Evolutionary conservation across 2,797 vertebrate species (phyloP).

Genomic region (Aeoliscus strigatus): DNA sequence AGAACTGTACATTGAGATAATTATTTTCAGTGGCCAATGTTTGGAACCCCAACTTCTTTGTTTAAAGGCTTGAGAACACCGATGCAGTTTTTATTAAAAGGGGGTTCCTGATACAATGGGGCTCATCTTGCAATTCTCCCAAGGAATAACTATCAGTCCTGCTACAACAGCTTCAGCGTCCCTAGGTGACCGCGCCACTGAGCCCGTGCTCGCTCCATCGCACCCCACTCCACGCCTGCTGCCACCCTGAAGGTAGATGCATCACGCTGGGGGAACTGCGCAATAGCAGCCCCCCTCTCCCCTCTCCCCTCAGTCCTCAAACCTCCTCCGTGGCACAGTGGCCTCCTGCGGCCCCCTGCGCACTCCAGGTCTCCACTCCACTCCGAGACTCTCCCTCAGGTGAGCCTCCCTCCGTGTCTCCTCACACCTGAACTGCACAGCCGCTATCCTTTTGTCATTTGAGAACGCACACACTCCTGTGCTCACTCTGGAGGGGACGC

Average conservation of each 20-base stretch:
- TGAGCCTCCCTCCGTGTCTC: constrained; percentile 54
- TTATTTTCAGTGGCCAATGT: constrained; percentile 22
- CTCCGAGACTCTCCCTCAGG: constrained; percentile 67
- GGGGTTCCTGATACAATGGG: constrained; percentile 77
- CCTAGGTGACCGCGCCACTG: constrained; percentile 83
- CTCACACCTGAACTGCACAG: constrained; percentile 60
- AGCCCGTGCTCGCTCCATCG: constrained; percentile 77
- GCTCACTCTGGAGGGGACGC: constrained; percentile 73
- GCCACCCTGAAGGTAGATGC: constrained; percentile 84
- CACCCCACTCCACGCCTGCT: constrained; percentile 81
- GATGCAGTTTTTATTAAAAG: constrained; percentile 56
- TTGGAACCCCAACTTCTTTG: constrained; percentile 35
- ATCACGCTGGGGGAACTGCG: constrained; percentile 74
- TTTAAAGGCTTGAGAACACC: constrained; percentile 51
- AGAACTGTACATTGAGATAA: constrained; percentile 7
- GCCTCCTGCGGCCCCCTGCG: constrained; percentile 52
- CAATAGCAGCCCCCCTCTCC: constrained; percentile 70
- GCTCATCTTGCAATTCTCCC: constrained; percentile 80
- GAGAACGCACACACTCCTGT: constrained; percentile 64
- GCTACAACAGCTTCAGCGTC: constrained; percentile 79
- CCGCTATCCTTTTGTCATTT: constrained; percentile 67
- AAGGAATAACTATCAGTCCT: constrained; percentile 84
- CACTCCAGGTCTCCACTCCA: constrained; percentile 50
- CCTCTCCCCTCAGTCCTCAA: constrained; percentile 51
- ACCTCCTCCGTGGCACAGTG: constrained; percentile 60